Conservation (phyloP, 2,888 invertebrate genomes). For the Bugula neritina region DNA sequence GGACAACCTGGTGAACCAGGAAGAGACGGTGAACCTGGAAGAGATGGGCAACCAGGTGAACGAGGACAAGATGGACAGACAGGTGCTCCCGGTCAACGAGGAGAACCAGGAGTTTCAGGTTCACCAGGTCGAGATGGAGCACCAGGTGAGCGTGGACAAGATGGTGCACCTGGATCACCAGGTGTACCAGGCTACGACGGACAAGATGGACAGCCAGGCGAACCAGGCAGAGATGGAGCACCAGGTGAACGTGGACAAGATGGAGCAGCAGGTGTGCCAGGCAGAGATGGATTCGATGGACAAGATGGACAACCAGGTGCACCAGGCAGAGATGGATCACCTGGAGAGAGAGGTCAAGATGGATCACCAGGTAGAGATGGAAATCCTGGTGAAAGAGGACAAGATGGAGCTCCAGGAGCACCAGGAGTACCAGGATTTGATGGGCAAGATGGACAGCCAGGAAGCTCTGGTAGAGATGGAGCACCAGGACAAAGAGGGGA, state of each 20-base stretch:
- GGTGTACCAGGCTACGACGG: neutral
- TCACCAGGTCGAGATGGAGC: neutral
- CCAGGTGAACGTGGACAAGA: slow-evolving; percentile 11
- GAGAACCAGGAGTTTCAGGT: neutral
- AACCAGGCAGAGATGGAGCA: neutral
- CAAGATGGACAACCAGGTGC: slow-evolving; percentile 3
- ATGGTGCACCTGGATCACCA: slow-evolving; percentile 19
- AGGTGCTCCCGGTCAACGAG: neutral
- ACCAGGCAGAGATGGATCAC: neutral
- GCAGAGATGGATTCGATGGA: neutral
- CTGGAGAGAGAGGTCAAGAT: neutral
- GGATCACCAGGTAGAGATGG: neutral
- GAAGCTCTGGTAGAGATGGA: neutral
- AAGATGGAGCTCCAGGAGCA: neutral
- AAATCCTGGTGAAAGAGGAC: neutral
- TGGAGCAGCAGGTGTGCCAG: neutral
- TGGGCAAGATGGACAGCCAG: neutral
- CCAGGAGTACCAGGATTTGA: neutral
- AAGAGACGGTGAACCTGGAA: neutral
- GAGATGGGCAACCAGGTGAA: neutral
- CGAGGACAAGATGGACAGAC: neutral
- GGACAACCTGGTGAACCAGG: neutral
- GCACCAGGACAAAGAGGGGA: neutral
- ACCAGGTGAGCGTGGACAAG: slow-evolving; percentile 1
- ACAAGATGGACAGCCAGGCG: neutral